A percentile compares a stretch with the other conserved stretches of the same genome.
Conservation (phyloP, 2,888 invertebrate genomes). For the Eupithecia inturbata region DNA sequence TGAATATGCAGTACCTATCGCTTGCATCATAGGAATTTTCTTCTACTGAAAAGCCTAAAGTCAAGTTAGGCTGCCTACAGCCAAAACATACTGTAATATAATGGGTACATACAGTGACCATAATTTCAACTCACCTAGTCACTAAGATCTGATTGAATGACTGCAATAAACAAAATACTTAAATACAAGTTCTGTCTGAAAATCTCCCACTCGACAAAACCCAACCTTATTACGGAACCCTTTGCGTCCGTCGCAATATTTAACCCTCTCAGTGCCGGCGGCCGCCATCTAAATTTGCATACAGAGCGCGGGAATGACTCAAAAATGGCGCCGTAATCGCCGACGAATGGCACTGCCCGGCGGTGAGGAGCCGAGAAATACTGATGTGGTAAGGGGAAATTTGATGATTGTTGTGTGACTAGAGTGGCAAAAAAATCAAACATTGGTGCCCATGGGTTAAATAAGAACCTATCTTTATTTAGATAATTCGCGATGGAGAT, state of each 20-base stretch:
- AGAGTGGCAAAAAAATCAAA: no score
- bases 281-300: constrained; percentile 63
- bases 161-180: neutral
- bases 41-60: no score
- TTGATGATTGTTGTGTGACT: neutral
- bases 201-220: neutral
- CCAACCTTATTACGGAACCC: constrained; percentile 20
- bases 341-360: constrained; percentile 46
- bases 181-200: neutral
- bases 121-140: no score
- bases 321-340: constrained; percentile 65
- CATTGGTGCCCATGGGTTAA: neutral
- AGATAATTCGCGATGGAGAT: no score
- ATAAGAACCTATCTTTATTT: neutral
- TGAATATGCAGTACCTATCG: no score
- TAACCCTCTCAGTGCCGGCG: constrained; percentile 38
- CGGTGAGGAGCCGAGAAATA: neutral
- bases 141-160: neutral
- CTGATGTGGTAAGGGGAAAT: constrained; percentile 43
- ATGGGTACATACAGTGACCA: no score
- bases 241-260: constrained; percentile 26
- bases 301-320: constrained; percentile 63
- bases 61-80: no score
- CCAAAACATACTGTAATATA: no score
- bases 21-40: no score